A percentile compares a stretch with the other conserved stretches of the same genome.
Conservation (phyloP, 2,797 vertebrate genomes). For the Toxotes lorentzi region DNA sequence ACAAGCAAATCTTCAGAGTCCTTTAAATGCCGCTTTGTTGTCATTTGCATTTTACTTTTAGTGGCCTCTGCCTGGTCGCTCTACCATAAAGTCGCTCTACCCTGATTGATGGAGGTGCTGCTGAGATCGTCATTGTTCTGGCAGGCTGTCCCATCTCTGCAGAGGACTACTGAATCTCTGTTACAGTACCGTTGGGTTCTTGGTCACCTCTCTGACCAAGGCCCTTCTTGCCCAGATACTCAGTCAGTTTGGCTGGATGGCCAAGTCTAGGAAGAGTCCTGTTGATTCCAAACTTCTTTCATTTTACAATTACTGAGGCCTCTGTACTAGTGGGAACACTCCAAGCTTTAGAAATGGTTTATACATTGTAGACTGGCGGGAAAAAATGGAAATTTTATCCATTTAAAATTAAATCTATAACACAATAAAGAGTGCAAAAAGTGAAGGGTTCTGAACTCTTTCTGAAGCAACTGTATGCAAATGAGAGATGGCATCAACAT, state of each 20-base stretch:
- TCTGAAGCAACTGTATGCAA: slow-evolving; percentile 3
- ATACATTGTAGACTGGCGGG: background rate
- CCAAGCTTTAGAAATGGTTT: background rate
- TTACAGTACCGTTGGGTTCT: background rate
- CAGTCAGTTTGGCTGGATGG: background rate
- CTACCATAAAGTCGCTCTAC: background rate
- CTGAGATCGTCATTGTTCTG: background rate
- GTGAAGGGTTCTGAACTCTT: background rate
- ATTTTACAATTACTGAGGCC: background rate
- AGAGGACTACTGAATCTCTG: background rate
- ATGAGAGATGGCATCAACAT: slow-evolving; percentile 44
- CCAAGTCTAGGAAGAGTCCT: background rate
- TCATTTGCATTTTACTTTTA: background rate
- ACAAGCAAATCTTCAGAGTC: background rate
- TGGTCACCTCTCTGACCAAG: background rate
- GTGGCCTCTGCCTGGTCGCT: background rate
- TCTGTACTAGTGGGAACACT: background rate
- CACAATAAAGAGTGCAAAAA: background rate
- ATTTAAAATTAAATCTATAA: background rate
- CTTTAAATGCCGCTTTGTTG: background rate
- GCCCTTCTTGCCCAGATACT: background rate
- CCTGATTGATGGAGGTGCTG: background rate
- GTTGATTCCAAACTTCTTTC: background rate
- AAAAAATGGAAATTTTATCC: background rate
- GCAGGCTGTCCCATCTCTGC: background rate